phyloP scores from a whole-genome alignment of 1,140 invertebrate genomes.

The Nixonia krombeini region DNA sequence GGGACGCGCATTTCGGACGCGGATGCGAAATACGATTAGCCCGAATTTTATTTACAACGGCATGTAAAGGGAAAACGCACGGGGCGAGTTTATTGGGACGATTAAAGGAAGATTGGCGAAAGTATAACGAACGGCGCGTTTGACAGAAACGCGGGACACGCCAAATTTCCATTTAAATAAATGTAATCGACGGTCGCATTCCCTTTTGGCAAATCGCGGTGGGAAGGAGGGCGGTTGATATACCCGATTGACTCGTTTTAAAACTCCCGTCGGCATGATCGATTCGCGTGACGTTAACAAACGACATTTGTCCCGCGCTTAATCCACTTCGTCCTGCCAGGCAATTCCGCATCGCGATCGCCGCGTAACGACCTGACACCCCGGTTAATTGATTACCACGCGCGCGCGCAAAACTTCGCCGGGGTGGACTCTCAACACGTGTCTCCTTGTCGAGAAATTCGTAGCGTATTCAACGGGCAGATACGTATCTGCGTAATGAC shows the following conservation, averaged over 20 bases:
- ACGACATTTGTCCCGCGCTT: conserved; percentile 3
- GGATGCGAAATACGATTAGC: too few species aligned
- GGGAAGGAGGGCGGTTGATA: too few species aligned
- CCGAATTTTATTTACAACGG: neutral
- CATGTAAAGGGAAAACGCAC: too few species aligned
- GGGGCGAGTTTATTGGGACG: too few species aligned
- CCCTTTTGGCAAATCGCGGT: too few species aligned
- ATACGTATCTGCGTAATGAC: neutral
- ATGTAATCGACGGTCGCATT: too few species aligned
- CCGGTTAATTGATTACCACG: conserved; percentile 18
- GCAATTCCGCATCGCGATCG: conserved; percentile 3
- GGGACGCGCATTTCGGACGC: too few species aligned
- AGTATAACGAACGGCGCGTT: too few species aligned
- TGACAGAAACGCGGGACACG: too few species aligned
- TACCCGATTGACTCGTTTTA: neutral
- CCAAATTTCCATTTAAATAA: too few species aligned
- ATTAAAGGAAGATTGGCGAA: neutral
- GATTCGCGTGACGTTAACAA: conserved; percentile 1
- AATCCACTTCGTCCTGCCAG: conserved; percentile 5
- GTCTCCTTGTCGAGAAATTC: conserved; percentile 8
- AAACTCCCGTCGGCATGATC: conserved; percentile 7
- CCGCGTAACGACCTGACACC: conserved; percentile 17
- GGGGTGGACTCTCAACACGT: conserved; percentile 9
- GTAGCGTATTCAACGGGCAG: neutral
- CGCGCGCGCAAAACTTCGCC: neutral